Base-by-base conservation (phyloP, 2,888 invertebrate genomes). In the Rhingia campestris region DNA sequence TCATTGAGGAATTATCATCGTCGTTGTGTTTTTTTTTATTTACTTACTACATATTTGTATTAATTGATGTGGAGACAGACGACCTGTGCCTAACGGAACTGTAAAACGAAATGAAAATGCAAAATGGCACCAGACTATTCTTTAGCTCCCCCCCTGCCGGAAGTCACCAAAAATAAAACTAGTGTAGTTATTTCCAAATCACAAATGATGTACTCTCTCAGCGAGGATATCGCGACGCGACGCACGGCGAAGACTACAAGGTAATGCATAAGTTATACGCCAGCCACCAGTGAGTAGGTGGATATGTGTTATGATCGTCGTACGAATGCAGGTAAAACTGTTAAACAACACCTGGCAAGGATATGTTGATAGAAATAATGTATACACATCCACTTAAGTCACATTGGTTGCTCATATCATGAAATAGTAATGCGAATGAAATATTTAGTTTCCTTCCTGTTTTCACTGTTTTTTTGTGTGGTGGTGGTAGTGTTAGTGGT, bases 381-480 rank as follows among this genome's bases (percentile, higher is more conserved):
- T 70, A 22, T 22, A 84, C 70, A 79, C 64, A 75, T 84, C 82
- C 74, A 84, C 82, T 84, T 84, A 79, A 74, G 79, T 84, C 79
- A 75, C 79, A 74, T 75, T 80, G 75, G 80, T 64, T 49, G 75
- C 53, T 80, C 70, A 75, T 66, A 79, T 70, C 80, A 84, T 84
- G 74, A 84, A 84, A 84, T 59, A 58, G 69, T 80, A 84, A 84
- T 80, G 80, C 41, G 80, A 84, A 75, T 74, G 66, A 75, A 84
- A 59, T 64, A 79, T 79, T 72, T 51, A 79, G 58, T 63, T 39
- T 41, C 53, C 47, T 53, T 32, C 37, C 43, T 54, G 54, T 54
- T 41, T 43, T 41, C 12, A 41, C 22, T 30, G 63, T 30, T 14
- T 14, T 32, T 37, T n/a, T 37, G 14, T n/a, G 45, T n/a, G 33